Percentiles rank a stretch among this genome's conserved stretches.
Conservation (phyloP, 2,113 vertebrate species). For the Salvelinus alpinus region DNA sequence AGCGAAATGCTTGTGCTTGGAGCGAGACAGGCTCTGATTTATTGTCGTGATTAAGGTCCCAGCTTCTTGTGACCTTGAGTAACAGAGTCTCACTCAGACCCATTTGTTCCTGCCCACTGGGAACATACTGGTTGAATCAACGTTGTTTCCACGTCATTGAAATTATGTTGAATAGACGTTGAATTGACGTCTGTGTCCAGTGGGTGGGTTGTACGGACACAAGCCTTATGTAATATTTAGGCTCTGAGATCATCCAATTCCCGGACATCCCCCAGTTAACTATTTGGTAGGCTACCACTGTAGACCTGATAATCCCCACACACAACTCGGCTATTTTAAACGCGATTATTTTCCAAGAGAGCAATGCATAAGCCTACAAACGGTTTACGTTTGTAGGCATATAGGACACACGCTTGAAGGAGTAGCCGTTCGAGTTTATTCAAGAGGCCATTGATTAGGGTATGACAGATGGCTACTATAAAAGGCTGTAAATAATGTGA, state of each 20-base stretch:
- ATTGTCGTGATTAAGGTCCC: background rate
- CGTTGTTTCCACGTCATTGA: too few relatives aligned
- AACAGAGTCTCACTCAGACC: background rate
- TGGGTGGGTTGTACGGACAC: constrained; percentile 1
- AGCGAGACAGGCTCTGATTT: background rate
- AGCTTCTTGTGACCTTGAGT: constrained; percentile 6
- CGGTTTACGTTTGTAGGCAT: too few relatives aligned
- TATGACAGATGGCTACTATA: too few relatives aligned
- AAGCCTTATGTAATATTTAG: constrained; percentile 54
- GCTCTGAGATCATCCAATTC: constrained; percentile 51
- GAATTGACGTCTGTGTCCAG: too few relatives aligned
- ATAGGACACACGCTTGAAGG: too few relatives aligned
- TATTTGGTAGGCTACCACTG: constrained; percentile 31
- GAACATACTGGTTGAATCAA: too few relatives aligned
- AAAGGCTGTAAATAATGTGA: too few relatives aligned
- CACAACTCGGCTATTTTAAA: constrained; percentile 6
- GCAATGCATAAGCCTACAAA: background rate
- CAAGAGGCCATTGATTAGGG: too few relatives aligned
- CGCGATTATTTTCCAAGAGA: background rate
- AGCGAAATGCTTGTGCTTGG: too few relatives aligned
- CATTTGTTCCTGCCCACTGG: background rate
- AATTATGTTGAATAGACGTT: too few relatives aligned
- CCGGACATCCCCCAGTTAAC: constrained; percentile 36
- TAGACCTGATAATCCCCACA: constrained; percentile 28
- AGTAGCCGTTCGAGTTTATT: too few relatives aligned